Base-by-base conservation (phyloP, 2,797 vertebrate genomes). In the Channa striata region DNA sequence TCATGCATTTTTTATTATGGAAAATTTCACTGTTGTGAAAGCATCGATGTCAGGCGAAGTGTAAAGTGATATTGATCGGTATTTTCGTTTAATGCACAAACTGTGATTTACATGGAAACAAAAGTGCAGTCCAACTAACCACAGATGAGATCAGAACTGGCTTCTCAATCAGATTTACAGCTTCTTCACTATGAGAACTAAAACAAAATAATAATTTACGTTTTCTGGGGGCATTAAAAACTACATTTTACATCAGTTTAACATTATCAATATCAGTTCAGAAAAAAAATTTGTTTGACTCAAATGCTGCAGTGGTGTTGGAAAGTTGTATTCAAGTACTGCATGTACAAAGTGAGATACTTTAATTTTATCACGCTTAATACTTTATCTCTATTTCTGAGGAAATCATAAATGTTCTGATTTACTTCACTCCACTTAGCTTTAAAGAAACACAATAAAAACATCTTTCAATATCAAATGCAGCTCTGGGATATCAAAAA, bases 1-100 rank as follows among this genome's bases (percentile, higher is more conserved):
- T 84, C 80, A 60, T 89, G 70, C 66, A 88, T 90, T 73, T 82
- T 91, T 88, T 68, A 87, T 74, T 1, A 52, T 65, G 89, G 90
- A 92, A 93, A 91, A 91, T 90, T 74, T 84, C 74, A 50, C 67
- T 21, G 71, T 57, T 52, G 53, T 8, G 8, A 52, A 49, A 67
- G 69, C 5, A 2, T 59, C 48, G 6, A 11, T 52, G 74, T 72
- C 52, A n/a, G 46, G 36, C 46, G 25, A 39, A 42, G 68, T 36
- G 65, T 65, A 57, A 68, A 39, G 59, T 23, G 57, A 73, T 74
- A 58, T 61, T 4, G 49, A 77, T 64, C 1, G 1, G 2, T 30
- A 33, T 37, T 36, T 13, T 37, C 23, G 48, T 66, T 44, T 30
- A 39, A 47, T 10, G 39, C 42, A 13, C 7, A 9, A 11, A 10